phyloP scores from a whole-genome alignment of 2,888 invertebrate species.

The Nymphalis urticae region DNA sequence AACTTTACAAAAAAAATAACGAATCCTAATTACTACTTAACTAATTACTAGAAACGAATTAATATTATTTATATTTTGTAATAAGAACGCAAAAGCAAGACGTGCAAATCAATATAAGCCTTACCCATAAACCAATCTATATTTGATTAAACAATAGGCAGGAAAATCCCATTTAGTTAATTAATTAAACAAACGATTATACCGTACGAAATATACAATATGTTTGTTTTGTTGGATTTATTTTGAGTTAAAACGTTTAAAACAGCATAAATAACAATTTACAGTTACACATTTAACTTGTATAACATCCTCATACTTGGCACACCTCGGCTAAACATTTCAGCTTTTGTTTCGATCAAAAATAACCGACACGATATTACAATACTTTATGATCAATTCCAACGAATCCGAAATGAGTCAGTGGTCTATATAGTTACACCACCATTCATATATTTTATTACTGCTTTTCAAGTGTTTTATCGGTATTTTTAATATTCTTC shows the following conservation, averaged over 20 bases:
- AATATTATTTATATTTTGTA: neutral
- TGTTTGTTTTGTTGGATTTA: neutral
- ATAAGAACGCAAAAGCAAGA: neutral
- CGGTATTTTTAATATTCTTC: neutral
- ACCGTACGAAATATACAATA: no score
- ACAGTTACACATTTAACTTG: conserved; percentile 33
- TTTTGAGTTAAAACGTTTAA: conserved; percentile 22
- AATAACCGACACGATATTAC: conserved; percentile 33
- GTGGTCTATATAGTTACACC: conserved; percentile 13
- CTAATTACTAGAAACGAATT: no score
- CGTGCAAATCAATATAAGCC: neutral
- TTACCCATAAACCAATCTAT: neutral
- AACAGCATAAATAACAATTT: conserved; percentile 11
- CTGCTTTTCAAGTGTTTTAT: neutral
- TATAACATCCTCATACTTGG: conserved; percentile 32
- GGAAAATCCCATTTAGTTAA: neutral
- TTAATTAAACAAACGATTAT: neutral
- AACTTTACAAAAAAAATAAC: no score
- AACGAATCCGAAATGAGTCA: conserved; percentile 34
- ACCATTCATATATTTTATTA: conserved; percentile 6
- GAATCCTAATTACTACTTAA: no score
- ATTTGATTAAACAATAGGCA: conserved; percentile 1
- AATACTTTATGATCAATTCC: conserved; percentile 29
- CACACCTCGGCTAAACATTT: conserved; percentile 31
- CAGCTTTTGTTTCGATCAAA: conserved; percentile 31